These are phyloP conservation scores for Aphodius sticticus DNA, from an alignment of 2,888 invertebrate genomes.

Conservation along the genomic window DNA sequence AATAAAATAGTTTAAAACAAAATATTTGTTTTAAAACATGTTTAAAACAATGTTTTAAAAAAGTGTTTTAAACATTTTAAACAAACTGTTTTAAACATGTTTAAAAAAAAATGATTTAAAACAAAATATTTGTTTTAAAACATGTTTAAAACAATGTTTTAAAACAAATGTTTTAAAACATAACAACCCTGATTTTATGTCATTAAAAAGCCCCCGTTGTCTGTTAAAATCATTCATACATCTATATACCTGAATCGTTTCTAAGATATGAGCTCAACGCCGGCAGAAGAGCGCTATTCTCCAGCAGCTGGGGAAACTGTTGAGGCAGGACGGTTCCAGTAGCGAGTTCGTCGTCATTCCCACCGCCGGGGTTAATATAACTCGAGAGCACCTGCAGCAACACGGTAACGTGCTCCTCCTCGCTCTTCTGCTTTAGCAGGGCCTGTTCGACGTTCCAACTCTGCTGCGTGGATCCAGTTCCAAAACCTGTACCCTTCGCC, in stretches of 20 bases:
- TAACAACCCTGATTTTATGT: no score
- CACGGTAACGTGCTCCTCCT: constrained; percentile 93
- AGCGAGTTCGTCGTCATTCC: constrained; percentile 61
- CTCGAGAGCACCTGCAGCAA: constrained; percentile 79
- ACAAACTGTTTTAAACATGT: no score
- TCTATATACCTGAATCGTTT: constrained; percentile 86
- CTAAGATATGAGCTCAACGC: constrained; percentile 89
- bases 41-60: no score
- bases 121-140: no score
- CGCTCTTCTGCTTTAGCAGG: constrained; percentile 84
- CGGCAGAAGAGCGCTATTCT: constrained; percentile 85
- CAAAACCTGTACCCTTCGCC: constrained; percentile 80
- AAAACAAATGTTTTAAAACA: no score
- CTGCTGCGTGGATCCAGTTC: constrained; percentile 93
- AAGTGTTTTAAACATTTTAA: no score
- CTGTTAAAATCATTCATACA: neutral
- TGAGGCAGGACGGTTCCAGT: constrained; percentile 65
- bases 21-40: no score
- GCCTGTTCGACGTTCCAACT: constrained; percentile 98
- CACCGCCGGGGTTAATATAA: constrained; percentile 82
- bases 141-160: no score
- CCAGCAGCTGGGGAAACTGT: constrained; percentile 78
- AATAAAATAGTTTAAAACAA: no score
- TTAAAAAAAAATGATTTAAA: no score
- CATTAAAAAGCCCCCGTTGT: no score